A percentile compares a stretch with the other conserved stretches of the same genome.
Conservation (phyloP, 2,888 invertebrate species). For the Sphecodes monilicornis region DNA sequence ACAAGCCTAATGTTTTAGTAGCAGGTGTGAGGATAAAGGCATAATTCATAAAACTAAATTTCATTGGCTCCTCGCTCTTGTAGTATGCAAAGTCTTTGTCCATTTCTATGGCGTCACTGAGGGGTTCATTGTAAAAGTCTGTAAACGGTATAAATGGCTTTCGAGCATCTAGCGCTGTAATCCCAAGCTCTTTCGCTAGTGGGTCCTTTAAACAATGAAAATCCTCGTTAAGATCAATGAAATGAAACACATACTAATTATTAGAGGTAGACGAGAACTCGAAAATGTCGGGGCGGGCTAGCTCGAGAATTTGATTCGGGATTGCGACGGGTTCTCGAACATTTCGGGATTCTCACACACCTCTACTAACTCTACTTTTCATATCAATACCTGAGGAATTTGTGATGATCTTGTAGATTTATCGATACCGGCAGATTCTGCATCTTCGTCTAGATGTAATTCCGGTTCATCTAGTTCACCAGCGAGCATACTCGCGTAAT, state of each 20-base stretch:
- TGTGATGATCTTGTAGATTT: slow-evolving; percentile 70
- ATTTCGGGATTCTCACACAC: background rate
- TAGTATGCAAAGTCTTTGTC: slow-evolving; percentile 96
- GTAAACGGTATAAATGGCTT: slow-evolving; percentile 93
- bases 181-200: slow-evolving; percentile 90
- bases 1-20: slow-evolving; percentile 95
- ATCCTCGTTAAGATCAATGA: slow-evolving; percentile 3
- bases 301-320: no score
- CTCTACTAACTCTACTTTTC: background rate
- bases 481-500: slow-evolving; percentile 94
- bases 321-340: background rate
- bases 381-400: slow-evolving; percentile 69
- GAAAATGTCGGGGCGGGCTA: no score
- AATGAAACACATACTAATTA: background rate
- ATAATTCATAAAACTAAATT: slow-evolving; percentile 96
- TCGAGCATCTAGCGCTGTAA: slow-evolving; percentile 92
- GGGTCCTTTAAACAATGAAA: slow-evolving; percentile 82
- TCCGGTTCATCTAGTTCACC: slow-evolving; percentile 90
- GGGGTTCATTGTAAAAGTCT: slow-evolving; percentile 97
- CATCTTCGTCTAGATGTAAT: slow-evolving; percentile 86
- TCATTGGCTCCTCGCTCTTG: slow-evolving; percentile 88
- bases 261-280: background rate
- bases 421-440: slow-evolving; percentile 79
- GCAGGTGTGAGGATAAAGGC: slow-evolving; percentile 96
- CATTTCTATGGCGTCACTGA: slow-evolving; percentile 97